phyloP scores from a whole-genome alignment of 2,113 vertebrate species.

The Marmota monax region DNA sequence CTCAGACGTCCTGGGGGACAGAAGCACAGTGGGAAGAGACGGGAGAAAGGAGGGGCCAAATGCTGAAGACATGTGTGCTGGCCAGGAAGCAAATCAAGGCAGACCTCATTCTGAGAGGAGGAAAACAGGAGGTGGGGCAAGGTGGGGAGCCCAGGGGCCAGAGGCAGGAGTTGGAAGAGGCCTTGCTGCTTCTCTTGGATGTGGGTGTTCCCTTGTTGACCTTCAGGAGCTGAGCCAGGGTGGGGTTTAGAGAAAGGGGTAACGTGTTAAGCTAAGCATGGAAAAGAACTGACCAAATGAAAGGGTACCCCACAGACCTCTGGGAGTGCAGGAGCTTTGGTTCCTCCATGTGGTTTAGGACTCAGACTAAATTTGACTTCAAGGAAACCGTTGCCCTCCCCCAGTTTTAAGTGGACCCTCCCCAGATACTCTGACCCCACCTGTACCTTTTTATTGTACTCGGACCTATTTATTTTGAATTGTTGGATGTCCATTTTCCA shows the following conservation, averaged over 20 bases:
- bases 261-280: neutral
- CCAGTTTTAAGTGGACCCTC: neutral
- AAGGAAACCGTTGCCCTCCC: neutral
- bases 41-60: too few relatives aligned
- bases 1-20: neutral
- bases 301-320: neutral
- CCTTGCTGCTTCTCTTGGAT: neutral
- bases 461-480: fast-evolving
- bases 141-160: fast-evolving
- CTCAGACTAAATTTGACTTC: neutral
- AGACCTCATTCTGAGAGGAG: neutral
- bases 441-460: neutral
- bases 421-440: fast-evolving
- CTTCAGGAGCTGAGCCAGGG: neutral
- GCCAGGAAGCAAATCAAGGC: neutral
- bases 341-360: too few relatives aligned
- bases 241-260: neutral
- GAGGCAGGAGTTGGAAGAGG: neutral
- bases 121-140: fast-evolving
- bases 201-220: fast-evolving
- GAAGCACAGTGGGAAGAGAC: neutral
- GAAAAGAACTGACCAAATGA: neutral
- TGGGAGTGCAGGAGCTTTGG: neutral
- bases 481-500: neutral
- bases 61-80: neutral